Evolutionary conservation across 2,888 invertebrate species (phyloP), one percentile per base, ranked within the genome.

Genomic region (Limnephilus marmoratus): DNA sequence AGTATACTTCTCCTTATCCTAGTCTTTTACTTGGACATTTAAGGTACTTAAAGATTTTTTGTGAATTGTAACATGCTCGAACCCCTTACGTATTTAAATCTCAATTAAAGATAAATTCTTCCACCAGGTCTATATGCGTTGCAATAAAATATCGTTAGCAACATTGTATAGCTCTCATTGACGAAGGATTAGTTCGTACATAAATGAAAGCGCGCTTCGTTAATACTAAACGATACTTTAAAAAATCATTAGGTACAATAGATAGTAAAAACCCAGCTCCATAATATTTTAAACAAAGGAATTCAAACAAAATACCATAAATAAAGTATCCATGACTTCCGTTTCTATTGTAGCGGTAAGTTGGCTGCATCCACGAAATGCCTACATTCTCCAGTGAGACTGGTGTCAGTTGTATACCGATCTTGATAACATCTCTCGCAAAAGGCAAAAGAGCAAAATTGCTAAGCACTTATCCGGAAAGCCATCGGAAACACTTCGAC

Each of bases 391-490:
- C 24, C 68, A 68, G 68, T n/a, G 49, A 29, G 86, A 49, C 86
- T 49, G 15, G 31, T 86, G 86, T 86, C 53, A 53, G 86, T 49
- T 86, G 86, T 24, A 83, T 41, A 31, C 87, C 68, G 68, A 89
- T 37, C 68, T 13, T 3, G 88, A 89, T 89, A 89, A 89, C 68
- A 80, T 68, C 88, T 18, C 68, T 88, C 31, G 88, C 88, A 89
- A 89, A 89, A 89, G 88, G 88, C 88, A 80, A 89, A 87, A 87
- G 87, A 87, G 87, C 34, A 68, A 93, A 93, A 92, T 91, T 88
- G 91, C 93, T 90, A 93, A 93, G 93, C 90, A 91, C 91, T 93
- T 93, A 93, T 88, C 93, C 91, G 91, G 91, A 90, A 92, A 90
- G 85, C 91, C 90, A 93, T 93, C 93, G 93, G 93, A 93, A 93